phyloP scores from a whole-genome alignment of 2,113 vertebrate species.

The Gobio gobio region DNA sequence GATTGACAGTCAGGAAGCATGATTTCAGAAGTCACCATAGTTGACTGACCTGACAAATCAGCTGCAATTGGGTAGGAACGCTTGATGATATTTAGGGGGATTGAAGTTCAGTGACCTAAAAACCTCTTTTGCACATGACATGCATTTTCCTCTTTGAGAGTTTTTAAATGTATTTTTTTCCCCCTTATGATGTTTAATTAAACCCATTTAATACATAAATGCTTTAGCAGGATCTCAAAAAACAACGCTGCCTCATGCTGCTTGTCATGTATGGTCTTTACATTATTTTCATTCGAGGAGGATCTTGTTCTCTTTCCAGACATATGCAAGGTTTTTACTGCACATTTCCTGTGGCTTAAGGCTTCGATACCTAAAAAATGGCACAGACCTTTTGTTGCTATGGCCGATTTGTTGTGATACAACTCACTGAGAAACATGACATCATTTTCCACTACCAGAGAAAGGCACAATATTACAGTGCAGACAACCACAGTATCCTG shows the following conservation, averaged over 20 bases:
- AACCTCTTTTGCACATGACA: background rate
- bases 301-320: conserved; percentile 31
- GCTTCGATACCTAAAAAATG: background rate
- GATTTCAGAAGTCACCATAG: conserved; percentile 33
- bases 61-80: too few species aligned
- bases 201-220: conserved; percentile 1
- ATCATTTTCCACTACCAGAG: conserved; percentile 51
- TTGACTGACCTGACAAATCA: conserved; percentile 52
- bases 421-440: conserved; percentile 46
- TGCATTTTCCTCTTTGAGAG: background rate
- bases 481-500: conserved; percentile 49
- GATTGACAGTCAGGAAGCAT: background rate
- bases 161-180: background rate
- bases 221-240: background rate
- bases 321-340: conserved; percentile 4
- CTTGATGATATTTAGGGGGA: conserved; percentile 57
- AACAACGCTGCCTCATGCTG: background rate
- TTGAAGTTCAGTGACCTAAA: conserved; percentile 14
- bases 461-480: conserved; percentile 30
- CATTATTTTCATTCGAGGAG: background rate
- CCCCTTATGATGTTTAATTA: background rate
- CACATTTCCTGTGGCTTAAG: conserved; percentile 33
- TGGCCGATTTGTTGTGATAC: conserved; percentile 33
- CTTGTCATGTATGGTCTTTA: conserved; percentile 19
- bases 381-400: conserved; percentile 31